Evolutionary conservation across 2,888 invertebrate species (phyloP), one percentile per base, ranked within the genome.

Genomic region (Zaprionus lineosus): DNA sequence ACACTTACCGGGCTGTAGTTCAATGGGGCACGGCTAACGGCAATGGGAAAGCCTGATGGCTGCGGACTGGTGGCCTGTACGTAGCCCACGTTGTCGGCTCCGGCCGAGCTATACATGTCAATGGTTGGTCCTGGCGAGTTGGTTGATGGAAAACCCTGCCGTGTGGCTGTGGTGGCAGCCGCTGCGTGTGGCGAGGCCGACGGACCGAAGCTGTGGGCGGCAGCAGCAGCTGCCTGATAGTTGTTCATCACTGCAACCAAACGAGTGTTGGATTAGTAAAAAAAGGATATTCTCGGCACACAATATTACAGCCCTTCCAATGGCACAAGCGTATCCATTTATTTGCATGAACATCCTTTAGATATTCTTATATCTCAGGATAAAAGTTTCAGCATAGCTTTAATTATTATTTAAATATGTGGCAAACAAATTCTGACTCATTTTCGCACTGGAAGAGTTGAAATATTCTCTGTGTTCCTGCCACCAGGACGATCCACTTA

Each of bases 51-150:
- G 88, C 96, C 96, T 88, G 97, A 96, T 86, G 98, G 98, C 91
- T 98, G 98, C 87, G 98, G 98, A 92, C 97, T 97, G 86, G 98
- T 97, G 86, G 98, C 97, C 92, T 98, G 98, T 89, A 98, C 97
- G 91, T 98, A 98, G 90, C 97, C 96, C 81, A 96, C 95, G 89
- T 95, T 95, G 89, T 96, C 97, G 74, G 93, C 94, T 74, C 92
- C 93, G 86, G 95, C 96, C 87, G 96, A 95, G 91, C 94, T 96
- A 92, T 97, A 97, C 92, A 98, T 96, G 90, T 98, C 98, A 88
- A 98, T 95, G 88, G 95, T 93, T 86, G 97, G 94, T 83, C 97
- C 94, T 58, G 98, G 98, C 87, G 97, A 97, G 91, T 96, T 97
- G 82, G 97, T 96, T 46, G 96, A 94, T 53, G 97, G 96, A 91